Percentiles rank a stretch among this genome's conserved stretches.
phyloP scores from a whole-genome alignment of 2,113 vertebrate species.

The Empidonax traillii region DNA sequence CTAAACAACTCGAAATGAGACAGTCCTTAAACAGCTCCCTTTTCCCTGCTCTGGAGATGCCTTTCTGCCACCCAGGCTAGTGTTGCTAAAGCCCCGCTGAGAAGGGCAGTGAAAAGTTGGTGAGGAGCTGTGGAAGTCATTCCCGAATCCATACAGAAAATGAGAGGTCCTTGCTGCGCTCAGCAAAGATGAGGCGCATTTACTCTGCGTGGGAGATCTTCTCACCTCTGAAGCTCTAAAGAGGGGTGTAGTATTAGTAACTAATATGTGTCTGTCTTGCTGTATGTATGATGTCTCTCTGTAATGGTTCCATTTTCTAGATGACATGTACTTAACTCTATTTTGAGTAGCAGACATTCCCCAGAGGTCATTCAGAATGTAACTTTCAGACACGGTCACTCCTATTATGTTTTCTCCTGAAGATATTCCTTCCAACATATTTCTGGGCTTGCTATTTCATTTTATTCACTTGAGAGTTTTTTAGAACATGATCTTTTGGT shows the following conservation, averaged over 20 bases:
- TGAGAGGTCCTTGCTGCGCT: background rate
- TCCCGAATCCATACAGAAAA: background rate
- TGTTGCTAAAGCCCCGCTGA: background rate
- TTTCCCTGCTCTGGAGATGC: background rate
- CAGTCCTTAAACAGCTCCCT: background rate
- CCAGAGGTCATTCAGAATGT: background rate
- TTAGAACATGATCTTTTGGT: background rate
- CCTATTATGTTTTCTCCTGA: background rate
- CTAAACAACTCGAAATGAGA: background rate
- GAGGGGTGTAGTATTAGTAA: background rate
- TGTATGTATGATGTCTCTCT: background rate
- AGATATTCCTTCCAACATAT: background rate
- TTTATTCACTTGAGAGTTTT: background rate
- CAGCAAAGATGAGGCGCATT: background rate
- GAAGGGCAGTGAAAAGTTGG: background rate
- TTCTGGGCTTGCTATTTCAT: background rate
- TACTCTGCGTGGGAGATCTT: background rate
- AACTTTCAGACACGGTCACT: background rate
- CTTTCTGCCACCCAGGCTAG: background rate
- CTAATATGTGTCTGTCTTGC: background rate
- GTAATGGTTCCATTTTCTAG: slow-evolving; percentile 1
- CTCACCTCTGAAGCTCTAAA: background rate
- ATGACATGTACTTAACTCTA: background rate
- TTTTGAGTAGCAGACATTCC: background rate
- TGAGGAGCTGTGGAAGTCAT: background rate